Evolutionary conservation across 1,140 invertebrate species (phyloP).

Genomic region (Trichonephila clavipes): DNA sequence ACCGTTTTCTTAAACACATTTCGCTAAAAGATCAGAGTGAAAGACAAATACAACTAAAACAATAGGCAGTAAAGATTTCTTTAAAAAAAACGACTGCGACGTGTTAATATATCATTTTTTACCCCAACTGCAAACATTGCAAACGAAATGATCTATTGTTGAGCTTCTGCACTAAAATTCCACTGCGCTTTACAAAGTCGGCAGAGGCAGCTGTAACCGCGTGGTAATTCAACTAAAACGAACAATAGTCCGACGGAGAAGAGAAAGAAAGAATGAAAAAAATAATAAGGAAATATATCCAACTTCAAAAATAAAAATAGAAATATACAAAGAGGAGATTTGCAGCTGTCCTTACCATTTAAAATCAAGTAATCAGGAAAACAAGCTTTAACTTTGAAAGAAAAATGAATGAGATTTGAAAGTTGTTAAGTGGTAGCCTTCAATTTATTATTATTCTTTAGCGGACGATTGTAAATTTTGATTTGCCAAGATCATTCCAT

Average conservation of each 20-base stretch:
- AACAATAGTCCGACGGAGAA: background rate
- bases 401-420: background rate
- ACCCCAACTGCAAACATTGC: background rate
- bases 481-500: no score
- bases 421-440: no score
- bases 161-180: background rate
- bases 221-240: background rate
- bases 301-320: background rate
- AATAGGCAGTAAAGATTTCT: conserved; percentile 12
- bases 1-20: background rate
- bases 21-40: background rate
- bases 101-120: conserved; percentile 20
- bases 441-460: no score
- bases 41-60: background rate
- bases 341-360: background rate
- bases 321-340: background rate
- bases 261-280: background rate
- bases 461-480: no score
- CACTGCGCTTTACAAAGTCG: background rate
- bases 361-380: background rate
- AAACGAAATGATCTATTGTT: conserved; percentile 16
- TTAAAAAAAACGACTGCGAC: background rate
- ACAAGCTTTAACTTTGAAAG: background rate
- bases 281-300: background rate
- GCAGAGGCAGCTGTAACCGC: background rate